phyloP scores from a whole-genome alignment of 2,888 invertebrate genomes.

The Trissoscelio sp. region DNA sequence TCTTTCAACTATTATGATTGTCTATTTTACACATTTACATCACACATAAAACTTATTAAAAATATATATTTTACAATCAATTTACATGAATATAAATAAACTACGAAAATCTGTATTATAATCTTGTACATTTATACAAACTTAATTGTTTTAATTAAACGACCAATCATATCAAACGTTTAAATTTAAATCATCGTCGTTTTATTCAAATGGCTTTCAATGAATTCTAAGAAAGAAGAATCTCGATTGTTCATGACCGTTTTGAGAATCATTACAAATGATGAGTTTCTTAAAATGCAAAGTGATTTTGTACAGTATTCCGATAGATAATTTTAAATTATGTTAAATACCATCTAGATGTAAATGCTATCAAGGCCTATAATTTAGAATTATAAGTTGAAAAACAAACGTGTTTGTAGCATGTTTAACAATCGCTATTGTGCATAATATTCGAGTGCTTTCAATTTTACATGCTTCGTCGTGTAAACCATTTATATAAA shows the following conservation, averaged over 20 bases:
- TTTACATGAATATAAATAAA: too few species aligned
- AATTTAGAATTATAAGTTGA: neutral
- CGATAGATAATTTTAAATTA: neutral
- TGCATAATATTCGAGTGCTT: constrained; percentile 4
- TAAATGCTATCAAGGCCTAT: neutral
- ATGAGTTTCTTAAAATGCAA: neutral
- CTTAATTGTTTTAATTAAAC: too few species aligned
- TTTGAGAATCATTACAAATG: neutral
- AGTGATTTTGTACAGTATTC: constrained; percentile 1
- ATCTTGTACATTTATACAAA: too few species aligned
- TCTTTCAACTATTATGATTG: neutral
- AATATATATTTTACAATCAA: too few species aligned
- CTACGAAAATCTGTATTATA: too few species aligned
- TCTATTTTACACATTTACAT: too few species aligned
- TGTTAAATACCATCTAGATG: neutral
- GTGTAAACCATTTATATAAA: neutral
- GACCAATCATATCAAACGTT: neutral
- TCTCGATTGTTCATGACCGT: neutral
- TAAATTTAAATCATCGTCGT: too few species aligned
- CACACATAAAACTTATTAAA: too few species aligned
- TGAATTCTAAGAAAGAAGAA: neutral
- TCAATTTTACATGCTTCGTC: neutral
- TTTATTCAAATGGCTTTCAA: too few species aligned
- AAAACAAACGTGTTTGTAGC: neutral
- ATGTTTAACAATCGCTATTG: neutral